Percentiles rank a stretch among this genome's conserved stretches.
Conservation (phyloP, 2,113 vertebrate genomes). For the Misgurnus mizolepis region DNA sequence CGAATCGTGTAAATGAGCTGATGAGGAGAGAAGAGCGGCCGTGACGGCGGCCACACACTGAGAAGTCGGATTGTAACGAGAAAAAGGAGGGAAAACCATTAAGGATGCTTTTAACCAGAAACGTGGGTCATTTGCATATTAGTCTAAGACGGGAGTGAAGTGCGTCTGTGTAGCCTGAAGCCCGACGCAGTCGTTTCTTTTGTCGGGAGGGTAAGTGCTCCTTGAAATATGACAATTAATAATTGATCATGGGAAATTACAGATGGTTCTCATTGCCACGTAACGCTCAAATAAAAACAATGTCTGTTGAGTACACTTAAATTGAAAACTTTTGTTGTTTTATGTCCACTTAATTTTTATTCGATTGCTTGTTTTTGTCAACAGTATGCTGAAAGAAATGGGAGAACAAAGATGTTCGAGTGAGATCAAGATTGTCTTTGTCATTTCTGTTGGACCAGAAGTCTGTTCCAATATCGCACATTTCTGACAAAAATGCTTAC, state of each 20-base stretch:
- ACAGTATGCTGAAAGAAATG: background rate
- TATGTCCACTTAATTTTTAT: background rate
- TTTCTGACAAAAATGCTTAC: background rate
- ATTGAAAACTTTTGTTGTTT: background rate
- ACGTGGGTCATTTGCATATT: slow-evolving; percentile 29
- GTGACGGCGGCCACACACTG: slow-evolving; percentile 30
- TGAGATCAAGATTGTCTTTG: background rate
- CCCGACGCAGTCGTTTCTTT: background rate
- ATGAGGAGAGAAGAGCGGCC: slow-evolving; percentile 5
- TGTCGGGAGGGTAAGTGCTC: slow-evolving; percentile 39
- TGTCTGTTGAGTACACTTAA: background rate
- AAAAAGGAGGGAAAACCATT: slow-evolving; percentile 29
- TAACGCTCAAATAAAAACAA: background rate
- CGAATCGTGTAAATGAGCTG: slow-evolving; percentile 26
- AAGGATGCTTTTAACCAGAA: slow-evolving; percentile 23
- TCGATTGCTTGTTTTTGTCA: background rate
- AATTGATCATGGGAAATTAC: slow-evolving; percentile 11
- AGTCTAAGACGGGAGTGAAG: slow-evolving; percentile 30
- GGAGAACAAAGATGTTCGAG: background rate
- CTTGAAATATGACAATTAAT: slow-evolving; percentile 21
- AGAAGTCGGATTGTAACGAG: slow-evolving; percentile 4
- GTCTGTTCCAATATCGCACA: background rate
- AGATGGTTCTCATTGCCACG: background rate
- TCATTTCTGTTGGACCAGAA: background rate
- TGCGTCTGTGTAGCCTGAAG: slow-evolving; percentile 30